Base-by-base conservation (phyloP, 2,113 vertebrate species). In the Zapornia atra region DNA sequence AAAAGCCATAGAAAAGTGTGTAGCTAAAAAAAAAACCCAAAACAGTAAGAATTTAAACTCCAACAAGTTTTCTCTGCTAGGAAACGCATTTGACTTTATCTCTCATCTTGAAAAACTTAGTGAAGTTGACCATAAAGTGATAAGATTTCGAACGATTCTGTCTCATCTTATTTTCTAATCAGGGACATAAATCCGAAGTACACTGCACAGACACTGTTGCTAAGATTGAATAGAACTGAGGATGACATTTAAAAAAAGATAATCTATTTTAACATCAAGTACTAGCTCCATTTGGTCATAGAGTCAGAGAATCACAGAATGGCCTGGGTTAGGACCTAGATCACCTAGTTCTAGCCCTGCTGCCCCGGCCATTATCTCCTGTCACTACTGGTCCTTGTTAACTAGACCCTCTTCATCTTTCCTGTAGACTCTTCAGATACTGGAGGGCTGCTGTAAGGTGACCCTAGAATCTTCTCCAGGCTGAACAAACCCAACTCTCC, bases 151-250 rank as follows among this genome's bases (percentile, higher is more conserved):
- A 81, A 76, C 79, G 29, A 10, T 26, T 90, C 80, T 88, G 38
- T 88, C 61, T 95, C 90, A 68, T 82, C 40, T 34, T 80, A 25
- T 79, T 93, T 90, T 88, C 80, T 95, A 82, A 91, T 87, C 53
- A 69, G 51, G 21, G 40, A 5, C 33, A 54, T 88, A 92, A 92
- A 91, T 78, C 57, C 80, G 40, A 34, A 84, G 29, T 33, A 44
- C 10, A 12, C 34, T 57, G 19, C 3, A 4, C 26, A 42, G 44
- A 54, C 73, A 65, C 33, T 56, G 51, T 51, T 93, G 61, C 64
- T 82, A 44, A 69, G 70, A 93, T 75, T 88, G 90, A 82, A 82
- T 91, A 84, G 57, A 94, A 44, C 48, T 82, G 69, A 92, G 40
- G 65, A 57, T n/a, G 63, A 31, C 21, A 70, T 33, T 33, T 21